Conservation (phyloP, 92 coral and sea anemone species). For the Umimayanthus chanpuru region DNA sequence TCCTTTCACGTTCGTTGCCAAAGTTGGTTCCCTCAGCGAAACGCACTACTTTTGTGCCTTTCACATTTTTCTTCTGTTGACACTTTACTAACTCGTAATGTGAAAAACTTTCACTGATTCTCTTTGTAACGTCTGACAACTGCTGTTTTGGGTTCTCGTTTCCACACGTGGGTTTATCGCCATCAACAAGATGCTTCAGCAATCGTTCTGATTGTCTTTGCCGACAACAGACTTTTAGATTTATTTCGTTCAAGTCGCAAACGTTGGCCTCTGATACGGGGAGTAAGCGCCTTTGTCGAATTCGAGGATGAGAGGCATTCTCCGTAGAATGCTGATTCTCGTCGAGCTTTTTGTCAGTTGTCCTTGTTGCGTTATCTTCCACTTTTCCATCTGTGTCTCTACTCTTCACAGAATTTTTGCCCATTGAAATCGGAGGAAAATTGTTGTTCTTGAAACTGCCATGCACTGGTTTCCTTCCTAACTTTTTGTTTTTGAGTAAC, state of each 20-base stretch:
- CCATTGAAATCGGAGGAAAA: background rate
- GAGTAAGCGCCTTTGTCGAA: background rate
- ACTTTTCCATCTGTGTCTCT: background rate
- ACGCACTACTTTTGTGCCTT: conserved; percentile 31
- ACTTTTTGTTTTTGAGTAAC: background rate
- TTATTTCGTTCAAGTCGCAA: conserved; percentile 71
- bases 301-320: background rate
- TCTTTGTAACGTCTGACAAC: background rate
- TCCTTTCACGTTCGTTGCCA: conserved; percentile 6
- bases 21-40: conserved; percentile 62
- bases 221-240: background rate
- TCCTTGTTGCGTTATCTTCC: background rate
- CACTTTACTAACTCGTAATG: conserved; percentile 25
- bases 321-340: background rate
- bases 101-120: background rate
- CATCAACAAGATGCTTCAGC: background rate
- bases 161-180: background rate
- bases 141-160: background rate
- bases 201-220: background rate
- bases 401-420: background rate
- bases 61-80: conserved; percentile 30
- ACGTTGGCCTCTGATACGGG: conserved; percentile 49
- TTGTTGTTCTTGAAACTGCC: background rate
- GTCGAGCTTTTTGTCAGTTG: background rate
- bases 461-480: background rate